These are phyloP conservation scores for Mastacembelus armatus DNA, from an alignment of 2,797 vertebrate genomes.

Conservation along the genomic window DNA sequence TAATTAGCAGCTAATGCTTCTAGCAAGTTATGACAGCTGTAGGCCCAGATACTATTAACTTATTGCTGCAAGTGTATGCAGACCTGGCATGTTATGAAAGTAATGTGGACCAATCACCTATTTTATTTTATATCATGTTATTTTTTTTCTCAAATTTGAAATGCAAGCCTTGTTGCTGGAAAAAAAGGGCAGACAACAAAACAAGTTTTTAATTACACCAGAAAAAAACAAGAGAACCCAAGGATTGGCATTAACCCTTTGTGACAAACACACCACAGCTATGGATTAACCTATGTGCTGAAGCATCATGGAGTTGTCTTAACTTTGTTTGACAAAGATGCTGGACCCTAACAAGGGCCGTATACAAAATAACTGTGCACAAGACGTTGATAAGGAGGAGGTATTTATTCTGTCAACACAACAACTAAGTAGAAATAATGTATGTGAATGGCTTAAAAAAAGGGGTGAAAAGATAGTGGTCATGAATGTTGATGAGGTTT, in stretches of 20 bases:
- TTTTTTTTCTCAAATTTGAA: slow-evolving; percentile 34
- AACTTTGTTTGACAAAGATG: not conserved
- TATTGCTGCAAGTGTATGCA: slow-evolving; percentile 10
- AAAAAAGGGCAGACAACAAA: not conserved
- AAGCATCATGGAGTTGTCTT: no score
- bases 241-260: not conserved
- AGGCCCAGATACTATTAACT: not conserved
- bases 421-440: no score
- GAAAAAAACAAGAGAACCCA: not conserved
- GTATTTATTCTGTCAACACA: slow-evolving; percentile 16
- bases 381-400: slow-evolving; percentile 10
- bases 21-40: slow-evolving; percentile 24
- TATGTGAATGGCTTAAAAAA: no score
- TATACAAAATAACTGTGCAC: slow-evolving; percentile 7
- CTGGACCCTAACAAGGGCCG: slow-evolving; percentile 2
- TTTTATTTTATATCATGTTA: slow-evolving; percentile 1
- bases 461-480: not conserved
- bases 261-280: slow-evolving; percentile 16
- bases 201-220: not conserved
- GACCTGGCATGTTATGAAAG: slow-evolving; percentile 11
- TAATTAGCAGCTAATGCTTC: slow-evolving; percentile 30
- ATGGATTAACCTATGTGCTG: no score
- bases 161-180: slow-evolving; percentile 10
- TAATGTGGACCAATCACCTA: slow-evolving; percentile 9
- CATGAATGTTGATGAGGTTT: slow-evolving; percentile 12